Evolutionary conservation across 2,113 vertebrate genomes (phyloP).

Genomic region (Embiotoca jacksoni): DNA sequence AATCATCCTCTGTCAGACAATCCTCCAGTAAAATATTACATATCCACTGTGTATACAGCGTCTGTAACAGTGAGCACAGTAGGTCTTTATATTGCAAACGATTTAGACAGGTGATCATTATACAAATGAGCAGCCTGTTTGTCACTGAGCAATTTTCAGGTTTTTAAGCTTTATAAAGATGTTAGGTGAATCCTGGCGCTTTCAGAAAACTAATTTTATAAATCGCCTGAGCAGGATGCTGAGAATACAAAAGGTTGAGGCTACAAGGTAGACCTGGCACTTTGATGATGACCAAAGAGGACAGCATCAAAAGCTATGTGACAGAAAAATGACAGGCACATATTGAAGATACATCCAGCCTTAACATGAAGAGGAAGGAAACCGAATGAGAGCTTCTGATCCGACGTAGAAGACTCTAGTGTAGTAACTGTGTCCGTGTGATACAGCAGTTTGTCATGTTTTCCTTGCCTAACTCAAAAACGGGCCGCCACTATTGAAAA

Average conservation of each 20-base stretch:
- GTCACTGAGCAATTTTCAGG: not conserved
- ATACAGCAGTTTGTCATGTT: not conserved
- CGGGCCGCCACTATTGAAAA: no score
- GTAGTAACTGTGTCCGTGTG: not conserved
- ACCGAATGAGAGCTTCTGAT: not conserved
- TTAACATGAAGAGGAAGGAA: not conserved
- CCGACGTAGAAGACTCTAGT: conserved; percentile 1
- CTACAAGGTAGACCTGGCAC: conserved; percentile 4
- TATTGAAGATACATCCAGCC: not conserved
- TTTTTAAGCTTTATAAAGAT: conserved; percentile 1
- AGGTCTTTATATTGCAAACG: not conserved
- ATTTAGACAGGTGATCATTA: not conserved
- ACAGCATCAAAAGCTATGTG: conserved; percentile 39
- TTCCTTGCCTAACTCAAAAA: no score
- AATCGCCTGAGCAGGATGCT: conserved; percentile 7
- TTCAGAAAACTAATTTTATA: conserved; percentile 9
- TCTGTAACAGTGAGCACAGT: not conserved
- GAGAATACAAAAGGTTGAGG: conserved; percentile 29
- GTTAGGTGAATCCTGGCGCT: conserved; percentile 1
- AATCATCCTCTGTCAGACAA: not conserved
- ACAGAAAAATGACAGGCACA: conserved; percentile 7
- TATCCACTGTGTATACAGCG: not conserved
- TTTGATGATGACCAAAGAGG: conserved; percentile 54
- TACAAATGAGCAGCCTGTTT: not conserved
- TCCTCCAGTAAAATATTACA: not conserved